Evolutionary conservation across 2,797 vertebrate genomes (phyloP).

Genomic region (Clamator glandarius): DNA sequence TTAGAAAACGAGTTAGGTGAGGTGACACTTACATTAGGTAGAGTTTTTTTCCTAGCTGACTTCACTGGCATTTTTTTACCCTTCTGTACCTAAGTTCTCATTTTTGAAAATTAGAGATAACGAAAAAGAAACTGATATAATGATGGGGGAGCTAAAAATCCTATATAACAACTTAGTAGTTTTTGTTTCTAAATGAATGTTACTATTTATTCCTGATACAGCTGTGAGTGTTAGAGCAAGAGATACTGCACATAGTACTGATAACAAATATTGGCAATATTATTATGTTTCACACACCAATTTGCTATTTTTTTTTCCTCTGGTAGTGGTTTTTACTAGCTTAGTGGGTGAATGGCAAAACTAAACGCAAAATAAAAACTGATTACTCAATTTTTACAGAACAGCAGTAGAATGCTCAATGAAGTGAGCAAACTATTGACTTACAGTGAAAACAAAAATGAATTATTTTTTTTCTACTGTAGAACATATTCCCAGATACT

Average conservation of each 20-base stretch:
- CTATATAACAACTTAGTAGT: not conserved
- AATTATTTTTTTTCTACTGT: not conserved
- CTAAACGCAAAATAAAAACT: not conserved
- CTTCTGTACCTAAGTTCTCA: not conserved
- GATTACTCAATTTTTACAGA: not conserved
- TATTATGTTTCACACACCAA: not conserved
- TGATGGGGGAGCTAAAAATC: slow-evolving; percentile 2
- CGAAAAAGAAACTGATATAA: not conserved
- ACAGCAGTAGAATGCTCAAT: not conserved
- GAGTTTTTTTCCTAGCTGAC: not conserved
- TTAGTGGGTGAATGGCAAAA: not conserved
- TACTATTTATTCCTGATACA: slow-evolving; percentile 5
- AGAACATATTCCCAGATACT: not conserved
- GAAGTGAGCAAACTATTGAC: not conserved
- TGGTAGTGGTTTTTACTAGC: not conserved
- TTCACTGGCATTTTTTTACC: slow-evolving; percentile 13
- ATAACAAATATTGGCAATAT: not conserved
- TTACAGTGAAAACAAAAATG: not conserved
- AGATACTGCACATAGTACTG: not conserved
- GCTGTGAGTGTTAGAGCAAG: not conserved
- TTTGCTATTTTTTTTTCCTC: not conserved
- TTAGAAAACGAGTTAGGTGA: slow-evolving; percentile 93
- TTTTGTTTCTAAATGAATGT: not conserved
- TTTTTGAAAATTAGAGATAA: not conserved
- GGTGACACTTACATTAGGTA: slow-evolving; percentile 45